Conservation (phyloP, 2,797 vertebrate species). For the Gambelia wislizenii region DNA sequence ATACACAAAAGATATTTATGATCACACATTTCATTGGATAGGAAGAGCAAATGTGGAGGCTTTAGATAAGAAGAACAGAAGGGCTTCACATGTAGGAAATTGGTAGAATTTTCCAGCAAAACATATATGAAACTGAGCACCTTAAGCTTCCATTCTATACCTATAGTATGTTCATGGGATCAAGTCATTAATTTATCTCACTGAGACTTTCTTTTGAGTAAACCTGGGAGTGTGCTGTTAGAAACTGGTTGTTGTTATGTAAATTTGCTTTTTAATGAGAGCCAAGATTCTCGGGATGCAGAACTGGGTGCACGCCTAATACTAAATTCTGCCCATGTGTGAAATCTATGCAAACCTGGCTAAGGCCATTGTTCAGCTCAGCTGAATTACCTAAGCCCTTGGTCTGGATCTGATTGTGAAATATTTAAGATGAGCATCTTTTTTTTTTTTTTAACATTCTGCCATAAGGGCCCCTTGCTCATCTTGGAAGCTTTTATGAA, state of each 20-base stretch:
- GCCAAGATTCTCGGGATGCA: not conserved
- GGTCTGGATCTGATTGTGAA: not conserved
- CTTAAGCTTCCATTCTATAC: not conserved
- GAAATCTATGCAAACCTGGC: not conserved
- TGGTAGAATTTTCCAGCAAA: no score
- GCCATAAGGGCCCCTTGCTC: accelerated
- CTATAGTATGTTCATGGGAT: not conserved
- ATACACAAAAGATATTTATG: no score
- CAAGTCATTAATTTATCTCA: not conserved
- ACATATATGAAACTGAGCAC: not conserved
- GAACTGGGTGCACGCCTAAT: not conserved
- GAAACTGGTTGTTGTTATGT: not conserved
- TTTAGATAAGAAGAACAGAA: no score
- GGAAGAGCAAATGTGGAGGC: no score
- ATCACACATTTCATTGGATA: no score
- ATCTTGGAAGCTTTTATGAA: not conserved
- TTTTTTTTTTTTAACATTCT: not conserved
- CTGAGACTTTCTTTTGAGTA: not conserved
- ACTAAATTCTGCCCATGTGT: not conserved
- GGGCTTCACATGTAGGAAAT: no score
- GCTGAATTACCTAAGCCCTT: not conserved
- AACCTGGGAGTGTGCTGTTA: not conserved
- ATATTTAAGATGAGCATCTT: not conserved
- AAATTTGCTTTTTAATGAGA: not conserved
- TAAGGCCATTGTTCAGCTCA: not conserved